Conservation (phyloP, 1,140 invertebrate genomes). For the Lasioglossum baleicum region DNA sequence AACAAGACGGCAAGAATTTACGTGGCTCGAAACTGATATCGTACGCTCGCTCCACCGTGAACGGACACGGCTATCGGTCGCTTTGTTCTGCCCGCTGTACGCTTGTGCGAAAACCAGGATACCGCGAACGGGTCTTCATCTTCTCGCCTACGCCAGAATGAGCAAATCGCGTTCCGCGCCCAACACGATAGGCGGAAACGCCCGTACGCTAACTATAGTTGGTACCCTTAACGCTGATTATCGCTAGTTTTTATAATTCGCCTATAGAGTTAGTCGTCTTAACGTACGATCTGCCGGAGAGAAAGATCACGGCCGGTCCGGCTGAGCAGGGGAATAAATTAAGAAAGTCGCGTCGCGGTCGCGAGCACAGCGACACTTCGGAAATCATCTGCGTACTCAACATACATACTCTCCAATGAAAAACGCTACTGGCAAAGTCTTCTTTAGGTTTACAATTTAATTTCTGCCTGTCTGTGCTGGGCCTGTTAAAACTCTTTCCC, state of each 20-base stretch:
- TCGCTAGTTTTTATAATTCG: slow-evolving; percentile 64
- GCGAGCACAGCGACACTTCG: not conserved
- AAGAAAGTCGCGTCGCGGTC: slow-evolving; percentile 25
- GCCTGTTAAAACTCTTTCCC: too few species aligned
- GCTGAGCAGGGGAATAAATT: slow-evolving; percentile 59
- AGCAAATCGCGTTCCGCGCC: slow-evolving; percentile 43
- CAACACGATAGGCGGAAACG: slow-evolving; percentile 53
- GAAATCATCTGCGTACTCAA: not conserved
- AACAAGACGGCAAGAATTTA: slow-evolving; percentile 31
- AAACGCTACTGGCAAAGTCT: too few species aligned
- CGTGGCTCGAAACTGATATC: slow-evolving; percentile 15
- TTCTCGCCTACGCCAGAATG: slow-evolving; percentile 33
- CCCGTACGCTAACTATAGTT: slow-evolving; percentile 66
- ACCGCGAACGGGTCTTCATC: slow-evolving; percentile 25
- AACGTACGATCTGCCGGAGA: slow-evolving; percentile 42
- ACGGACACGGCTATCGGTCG: slow-evolving; percentile 9
- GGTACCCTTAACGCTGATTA: slow-evolving; percentile 67
- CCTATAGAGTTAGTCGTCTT: slow-evolving; percentile 56
- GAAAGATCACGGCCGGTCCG: slow-evolving; percentile 47
- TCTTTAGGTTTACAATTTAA: too few species aligned
- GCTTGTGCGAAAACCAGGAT: slow-evolving; percentile 35
- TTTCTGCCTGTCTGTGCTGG: too few species aligned
- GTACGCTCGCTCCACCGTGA: slow-evolving; percentile 18
- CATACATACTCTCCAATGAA: too few species aligned
- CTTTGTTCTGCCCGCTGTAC: slow-evolving; percentile 2